Evolutionary conservation across 2,888 invertebrate species (phyloP), one percentile per base, ranked within the genome.

Genomic region (Zygaena filipendulae): DNA sequence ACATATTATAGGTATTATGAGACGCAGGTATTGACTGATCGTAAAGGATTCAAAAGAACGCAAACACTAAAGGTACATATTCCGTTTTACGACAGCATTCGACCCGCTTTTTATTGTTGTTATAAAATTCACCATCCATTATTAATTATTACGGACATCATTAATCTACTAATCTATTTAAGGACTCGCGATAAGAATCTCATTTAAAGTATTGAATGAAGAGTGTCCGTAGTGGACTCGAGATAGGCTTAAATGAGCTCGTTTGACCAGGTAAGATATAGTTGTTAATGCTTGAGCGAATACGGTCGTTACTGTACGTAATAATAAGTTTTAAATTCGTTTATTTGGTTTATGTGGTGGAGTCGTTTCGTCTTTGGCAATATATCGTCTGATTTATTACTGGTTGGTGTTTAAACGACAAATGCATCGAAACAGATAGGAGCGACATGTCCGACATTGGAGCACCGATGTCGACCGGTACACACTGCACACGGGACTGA

Each of bases 131-230:
- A 77, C 67, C 62, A 75, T 72, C 72, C 77, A 75, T 79, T 77
- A 79, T 79, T 79, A 77, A 79, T 79, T 77, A 79, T 77, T 77
- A 77, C 72, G 70, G 77, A 66, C 75, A 72, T 75, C 77, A 79
- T 79, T 77, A 79, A 79, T 79, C 77, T 77, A 77, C 71, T 79
- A 77, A 77, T 77, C 75, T 79, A 79, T 79, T 77, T 75, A 79
- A 75, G 75, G 75, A 72, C 60, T 68, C 54, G 53, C 66, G 80
- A 80, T 80, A 79, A 79, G 74, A 72, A 80, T 80, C 80, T 80
- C 74, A 77, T 79, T 79, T 80, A 77, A 79, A 74, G 75, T 72
- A 77, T 77, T 77, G 77, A 77, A 77, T 77, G 77, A 77, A 75
- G 74, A 77, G 77, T 77, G 77, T 72, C 62, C 61, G 71, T 67